Base-by-base conservation (phyloP, 2,113 vertebrate genomes). In the Dinomys branickii region DNA sequence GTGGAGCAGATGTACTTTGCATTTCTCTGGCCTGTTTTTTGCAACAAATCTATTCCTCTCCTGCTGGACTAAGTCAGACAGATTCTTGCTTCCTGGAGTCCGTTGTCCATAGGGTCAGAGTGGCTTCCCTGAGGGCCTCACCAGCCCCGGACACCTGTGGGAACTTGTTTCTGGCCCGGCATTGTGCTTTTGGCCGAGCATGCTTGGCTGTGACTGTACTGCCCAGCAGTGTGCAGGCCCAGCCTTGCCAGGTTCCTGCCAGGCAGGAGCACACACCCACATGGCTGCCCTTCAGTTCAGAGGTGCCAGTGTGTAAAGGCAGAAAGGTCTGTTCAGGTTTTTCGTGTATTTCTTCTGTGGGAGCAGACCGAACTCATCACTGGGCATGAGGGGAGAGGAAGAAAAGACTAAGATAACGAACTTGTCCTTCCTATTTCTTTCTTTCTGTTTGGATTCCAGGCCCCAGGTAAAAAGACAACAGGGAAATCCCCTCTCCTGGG, bases 241-340 rank as follows among this genome's bases (percentile, higher is more conserved):
- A 7, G 14, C 24, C 47, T 65, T 41, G 13, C 35, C 63, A 73
- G 77, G 35, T 65, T 38, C 56, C 75, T 81, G 20, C 69, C 77
- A 7, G 14, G 28, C 65, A 20, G 41, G 47, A 65, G 33, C 63
- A 54, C 59, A 50, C 14, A 17, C 33, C 3, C 22, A 3, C 19
- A n/a, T n/a, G 9, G 56, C 58, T 80, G 69, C 65, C 54, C 95
- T 65, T 94, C 67, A 81, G n/a, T 59, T 33, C 58, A 26, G 8
- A 90, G 47, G 24, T 41, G 90, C 84, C 81, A 28, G 58, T 44
- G 88, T 94, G 30, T 12, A 89, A 84, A 87, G 89, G n/a, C 50
- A 52, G 65, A 38, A 20, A 54, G 87, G 35, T 88, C 75, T 56
- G 54, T 63, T 89, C 83, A 33, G 52, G 26, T 78, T 95, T 88